A percentile compares a stretch with the other conserved stretches of the same genome.
Evolutionary conservation across 1,140 invertebrate species (phyloP).

Genomic region (Dreissena rostriformis): DNA sequence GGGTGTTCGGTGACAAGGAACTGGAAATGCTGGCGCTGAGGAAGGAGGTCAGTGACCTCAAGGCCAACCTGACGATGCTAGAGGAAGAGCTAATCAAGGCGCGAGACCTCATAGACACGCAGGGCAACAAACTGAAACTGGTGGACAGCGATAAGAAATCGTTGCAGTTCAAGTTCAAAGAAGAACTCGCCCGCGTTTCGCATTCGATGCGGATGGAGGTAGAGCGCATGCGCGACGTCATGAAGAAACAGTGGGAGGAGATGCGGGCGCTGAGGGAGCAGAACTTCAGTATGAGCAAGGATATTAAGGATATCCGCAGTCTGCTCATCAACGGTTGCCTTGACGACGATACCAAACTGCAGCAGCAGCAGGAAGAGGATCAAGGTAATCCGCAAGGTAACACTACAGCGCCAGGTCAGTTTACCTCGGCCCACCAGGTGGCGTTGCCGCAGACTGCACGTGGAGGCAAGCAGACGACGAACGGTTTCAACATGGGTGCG

Average conservation of each 20-base stretch:
- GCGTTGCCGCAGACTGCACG: slow-evolving; percentile 42
- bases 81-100: slow-evolving; percentile 67
- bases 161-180: slow-evolving; percentile 68
- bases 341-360: slow-evolving; percentile 46
- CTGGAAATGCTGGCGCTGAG: slow-evolving; percentile 54
- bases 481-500: slow-evolving; percentile 37
- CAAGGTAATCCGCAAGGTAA: slow-evolving; percentile 14
- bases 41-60: slow-evolving; percentile 60
- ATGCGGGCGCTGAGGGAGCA: slow-evolving; percentile 69
- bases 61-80: slow-evolving; percentile 59
- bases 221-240: slow-evolving; percentile 70
- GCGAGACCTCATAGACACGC: slow-evolving; percentile 64
- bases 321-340: slow-evolving; percentile 56
- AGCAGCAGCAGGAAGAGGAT: slow-evolving; percentile 1
- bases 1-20: slow-evolving; percentile 54
- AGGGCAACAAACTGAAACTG: slow-evolving; percentile 62
- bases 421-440: background rate
- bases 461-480: slow-evolving; percentile 25
- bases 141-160: slow-evolving; percentile 68
- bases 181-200: slow-evolving; percentile 63
- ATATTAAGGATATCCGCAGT: slow-evolving; percentile 67
- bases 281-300: slow-evolving; percentile 64
- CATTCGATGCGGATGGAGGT: slow-evolving; percentile 66
- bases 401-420: background rate
- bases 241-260: slow-evolving; percentile 70